Evolutionary conservation across 2,113 vertebrate genomes (phyloP), one percentile per base, ranked within the genome.

Genomic region (Glaucidium brasilianum): DNA sequence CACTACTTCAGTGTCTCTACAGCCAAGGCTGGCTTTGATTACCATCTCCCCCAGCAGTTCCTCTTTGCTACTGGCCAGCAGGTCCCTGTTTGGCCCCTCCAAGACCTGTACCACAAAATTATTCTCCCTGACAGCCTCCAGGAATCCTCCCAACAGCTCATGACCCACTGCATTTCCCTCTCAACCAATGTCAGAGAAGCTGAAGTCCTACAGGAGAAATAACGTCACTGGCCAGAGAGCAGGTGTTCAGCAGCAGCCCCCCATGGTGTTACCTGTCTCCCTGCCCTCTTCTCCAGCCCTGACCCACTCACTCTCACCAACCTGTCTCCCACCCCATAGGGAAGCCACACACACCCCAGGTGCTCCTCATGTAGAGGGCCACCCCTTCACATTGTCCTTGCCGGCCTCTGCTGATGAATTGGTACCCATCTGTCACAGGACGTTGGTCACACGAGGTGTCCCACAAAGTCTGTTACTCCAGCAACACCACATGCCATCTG

Each of bases 111-210:
- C 10, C 20, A 50, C 1, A 3, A 41, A 43, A 4, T 55, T 50
- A 55, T 10, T 3, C 25, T 11, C 3, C 25, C 10, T 10, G 5
- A 43, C 22, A 56, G 8, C 9, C 21, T 79, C 8, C 27, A 69
- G 37, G 75, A 91, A 10, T 22, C 9, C 3, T 7, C 39, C 3
- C 2, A 0, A 6, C 4, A 5, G 2, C n/a, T 80, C 4, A 0
- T 60, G 9, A 2, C 11, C 12, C n/a, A 11, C 29, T 17, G 7
- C 10, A 18, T 52, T 80, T 91, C 7, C 26, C 22, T n/a, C 29
- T 3, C 25, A 89, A 7, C 0, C 1, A 2, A 11, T 22, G 6
- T 29, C 34, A 47, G 30, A 45, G 37, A 35, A 2, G 7, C 37
- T 71, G 5, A 88, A 43, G 26, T n/a, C 55, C 35, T 30, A 41